Base-by-base conservation (phyloP, 2,888 invertebrate genomes). In the Drosophila antonietae region DNA sequence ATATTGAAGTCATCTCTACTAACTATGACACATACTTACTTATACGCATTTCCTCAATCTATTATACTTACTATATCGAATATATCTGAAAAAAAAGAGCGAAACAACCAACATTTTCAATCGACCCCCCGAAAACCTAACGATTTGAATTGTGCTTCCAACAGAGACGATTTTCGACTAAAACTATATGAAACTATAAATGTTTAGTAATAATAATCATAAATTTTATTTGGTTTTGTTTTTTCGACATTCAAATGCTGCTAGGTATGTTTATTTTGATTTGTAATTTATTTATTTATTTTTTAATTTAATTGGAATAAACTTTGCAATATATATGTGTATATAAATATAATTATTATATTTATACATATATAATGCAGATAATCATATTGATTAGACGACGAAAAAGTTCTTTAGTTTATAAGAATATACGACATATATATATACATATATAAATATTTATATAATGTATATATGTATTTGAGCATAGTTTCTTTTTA, bases 91-190 rank as follows among this genome's bases (percentile, higher is more conserved):
- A 83, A 79, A 75, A 52, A 20, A 51, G n/a, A 31, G 2, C 51
- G 56, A 33, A 15, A 3, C 7, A 28, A 7, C 41, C 52, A 14
- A 9, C 63, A 60, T 14, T 37, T 44, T 9, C 15, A 9, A 67
- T 18, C 55, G 18, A 37, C 5, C 23, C 6, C n/a, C 59, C 49
- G 39, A 10, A 63, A 52, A 61, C 87, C 83, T 86, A 88, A 73
- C 78, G 63, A 61, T 64, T 74, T 85, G 89, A 85, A 85, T 85
- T 85, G 85, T 85, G 85, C 90, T 85, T 90, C 85, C 90, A 78
- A 78, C 64, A 35, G 52, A 57, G 52, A 57, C 49, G 31, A 15
- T 23, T 39, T 39, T 47, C 14, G 18, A 12, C 51, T 39, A 31
- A 8, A 23, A 18, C 43, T 51, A 81, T 52, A 72, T 80, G 41